Evolutionary conservation across 2,888 invertebrate genomes (phyloP), one percentile per base, ranked within the genome.

Genomic region (Tipula confusa): DNA sequence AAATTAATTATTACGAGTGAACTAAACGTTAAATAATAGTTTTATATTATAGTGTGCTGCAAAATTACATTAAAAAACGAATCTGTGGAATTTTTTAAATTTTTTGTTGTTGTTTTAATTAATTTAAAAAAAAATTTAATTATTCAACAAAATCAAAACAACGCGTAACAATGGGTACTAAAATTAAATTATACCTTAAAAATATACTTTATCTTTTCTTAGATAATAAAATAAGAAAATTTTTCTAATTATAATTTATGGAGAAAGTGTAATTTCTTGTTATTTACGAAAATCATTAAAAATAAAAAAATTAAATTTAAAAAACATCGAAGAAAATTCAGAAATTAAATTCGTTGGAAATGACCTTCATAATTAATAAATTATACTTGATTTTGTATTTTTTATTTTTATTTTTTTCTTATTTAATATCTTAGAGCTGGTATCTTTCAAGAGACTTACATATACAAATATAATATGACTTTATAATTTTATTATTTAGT

Each of bases 351-450:
- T 64, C 64, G 24, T 64, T 64, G 24, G 64, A 64, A 64, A 24
- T 64, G 64, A 64, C 64, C 64, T 64, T 64, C 64, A 64, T 64
- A 64, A 64, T 64, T 24, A 64, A 64, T 43, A 43, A 43, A 43
- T 64, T 64, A 64, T 64, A 24, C 64, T 43, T 43, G 43, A 15
- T 15, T 43, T 43, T 43, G n/a, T n/a, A n/a, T n/a, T n/a, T n/a
- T n/a, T n/a, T n/a, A n/a, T n/a, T n/a, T n/a, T n/a, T n/a, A n/a
- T n/a, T n/a, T n/a, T n/a, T n/a, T n/a, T n/a, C n/a, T n/a, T n/a
- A n/a, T n/a, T 64, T 3, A 43, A n/a, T 43, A n/a, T 43, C 43
- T 64, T 64, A 64, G 24, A 24, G 64, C 64, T 64, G 64, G 64
- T 64, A 24, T 64, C 24, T 64, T 64, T 64, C 64, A 64, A 64